Base-by-base conservation (phyloP, 1,140 invertebrate genomes). In the Listronotus oregonensis region DNA sequence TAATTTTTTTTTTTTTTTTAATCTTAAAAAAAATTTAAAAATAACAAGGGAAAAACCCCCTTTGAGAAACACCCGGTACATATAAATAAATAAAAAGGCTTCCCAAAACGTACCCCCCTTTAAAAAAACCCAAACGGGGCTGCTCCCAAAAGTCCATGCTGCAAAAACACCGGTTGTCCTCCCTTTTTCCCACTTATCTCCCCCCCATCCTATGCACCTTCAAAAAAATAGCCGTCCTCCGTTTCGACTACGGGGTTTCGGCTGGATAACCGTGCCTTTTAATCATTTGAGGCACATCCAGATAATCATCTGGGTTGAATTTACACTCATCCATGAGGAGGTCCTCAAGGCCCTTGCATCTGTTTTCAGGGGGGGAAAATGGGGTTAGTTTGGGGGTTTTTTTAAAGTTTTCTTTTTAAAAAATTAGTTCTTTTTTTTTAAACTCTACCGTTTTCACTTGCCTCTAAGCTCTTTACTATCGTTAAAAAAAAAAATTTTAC, bases 131-230 rank as follows among this genome's bases (percentile, higher is more conserved):
- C 86, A 95, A 75, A 91, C 89, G 0, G 87, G 84, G 1, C 90
- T 91, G 71, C 88, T 89, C 85, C 86, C 0, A 92, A 76, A 6
- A 94, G 79, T 0, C 92, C 93, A 76, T 94, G 92, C 73, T 93
- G 90, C 9, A 78, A 52, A 64, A 74, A 76, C 6, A 76, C 63
- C 10, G 75, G 69, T 61, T 75, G 71, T 73, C 60, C 65, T 14
- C 70, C 72, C 49, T 14, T n/a, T 21, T 58, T 34, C 2, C 75
- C 73, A 70, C 55, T 76, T 80, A 39, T 77, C n/a, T 79, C 72
- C 77, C 75, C 1, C 87, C 87, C 68, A 93, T 92, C 43, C 90
- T 82, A 70, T 92, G 90, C 21, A 92, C 50, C 0, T 84, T 86
- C 4, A n/a, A 93, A 74, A 14, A 92, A 79, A 73, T 90, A 93